Percentiles rank a stretch among this genome's conserved stretches.
phyloP scores from a whole-genome alignment of 2,888 invertebrate species.

The Clanis bilineata region DNA sequence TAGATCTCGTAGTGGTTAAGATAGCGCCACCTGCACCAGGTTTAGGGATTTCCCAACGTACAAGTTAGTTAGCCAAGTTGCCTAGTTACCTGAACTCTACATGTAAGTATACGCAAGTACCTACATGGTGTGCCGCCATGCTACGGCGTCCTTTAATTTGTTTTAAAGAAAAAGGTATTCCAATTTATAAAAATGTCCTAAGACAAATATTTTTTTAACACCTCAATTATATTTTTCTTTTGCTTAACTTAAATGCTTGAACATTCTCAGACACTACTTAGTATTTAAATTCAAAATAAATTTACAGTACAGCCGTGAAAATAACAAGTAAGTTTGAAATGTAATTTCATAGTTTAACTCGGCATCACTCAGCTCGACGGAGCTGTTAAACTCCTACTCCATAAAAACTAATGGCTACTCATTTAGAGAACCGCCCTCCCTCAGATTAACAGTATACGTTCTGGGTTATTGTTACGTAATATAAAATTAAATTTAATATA shows the following conservation, averaged over 20 bases:
- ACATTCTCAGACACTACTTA: neutral
- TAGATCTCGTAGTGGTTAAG: slow-evolving; percentile 51
- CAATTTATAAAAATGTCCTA: too few species aligned
- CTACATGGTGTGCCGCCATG: too few species aligned
- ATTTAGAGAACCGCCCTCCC: slow-evolving; percentile 41
- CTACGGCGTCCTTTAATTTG: neutral
- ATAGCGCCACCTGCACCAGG: slow-evolving; percentile 34
- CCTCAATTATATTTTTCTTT: too few species aligned
- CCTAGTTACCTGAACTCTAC: neutral
- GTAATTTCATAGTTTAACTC: slow-evolving; percentile 44
- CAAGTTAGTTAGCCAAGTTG: slow-evolving; percentile 6
- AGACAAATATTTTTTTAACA: neutral
- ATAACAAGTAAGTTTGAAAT: slow-evolving; percentile 36
- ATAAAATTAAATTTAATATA: slow-evolving; percentile 1
- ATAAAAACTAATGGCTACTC: slow-evolving; percentile 60
- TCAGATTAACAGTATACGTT: slow-evolving; percentile 35
- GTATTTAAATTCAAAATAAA: neutral
- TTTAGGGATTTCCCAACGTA: slow-evolving; percentile 26
- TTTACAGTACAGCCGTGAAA: slow-evolving; percentile 16
- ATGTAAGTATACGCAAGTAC: neutral
- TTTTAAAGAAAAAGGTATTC: too few species aligned
- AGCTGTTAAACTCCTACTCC: slow-evolving; percentile 45
- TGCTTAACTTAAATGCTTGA: neutral
- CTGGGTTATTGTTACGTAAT: slow-evolving; percentile 29
- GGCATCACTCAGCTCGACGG: slow-evolving; percentile 35